Percentiles rank a stretch among this genome's conserved stretches.
These are phyloP conservation scores for Neosalanx taihuensis DNA, from an alignment of 2,797 vertebrate genomes.

Conservation along the genomic window DNA sequence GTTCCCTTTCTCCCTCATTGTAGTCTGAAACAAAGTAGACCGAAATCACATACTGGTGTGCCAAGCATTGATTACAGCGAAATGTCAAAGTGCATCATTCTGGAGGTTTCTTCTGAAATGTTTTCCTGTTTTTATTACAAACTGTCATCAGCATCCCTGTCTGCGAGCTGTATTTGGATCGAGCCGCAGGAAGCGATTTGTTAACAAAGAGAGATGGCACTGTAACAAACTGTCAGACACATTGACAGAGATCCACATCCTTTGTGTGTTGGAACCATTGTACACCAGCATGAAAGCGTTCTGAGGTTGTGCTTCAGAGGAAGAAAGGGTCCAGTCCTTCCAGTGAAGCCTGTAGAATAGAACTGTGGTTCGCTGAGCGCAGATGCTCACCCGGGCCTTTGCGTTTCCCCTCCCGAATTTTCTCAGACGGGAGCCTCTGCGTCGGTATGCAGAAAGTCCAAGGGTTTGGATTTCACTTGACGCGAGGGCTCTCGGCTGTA, in stretches of 20 bases:
- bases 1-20: conserved; percentile 49
- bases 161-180: conserved; percentile 38
- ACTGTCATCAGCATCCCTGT: conserved; percentile 42
- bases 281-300: conserved; percentile 40
- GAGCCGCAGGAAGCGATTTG: conserved; percentile 32
- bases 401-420: conserved; percentile 51
- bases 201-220: conserved; percentile 36
- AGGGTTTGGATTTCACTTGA: conserved; percentile 71
- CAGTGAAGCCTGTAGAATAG: conserved; percentile 44
- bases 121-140: conserved; percentile 33
- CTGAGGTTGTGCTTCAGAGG: conserved; percentile 12
- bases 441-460: conserved; percentile 65
- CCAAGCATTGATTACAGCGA: conserved; percentile 70
- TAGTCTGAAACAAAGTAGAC: conserved; percentile 62
- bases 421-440: conserved; percentile 47
- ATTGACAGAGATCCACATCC: conserved; percentile 30
- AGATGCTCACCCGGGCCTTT: conserved; percentile 44
- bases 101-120: conserved; percentile 49
- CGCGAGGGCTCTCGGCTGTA: conserved; percentile 55
- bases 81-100: conserved; percentile 52
- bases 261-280: conserved; percentile 49
- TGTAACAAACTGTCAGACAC: conserved; percentile 33
- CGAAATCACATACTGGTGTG: conserved; percentile 62
- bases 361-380: conserved; percentile 47
- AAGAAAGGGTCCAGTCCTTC: not conserved